Evolutionary conservation across 2,888 invertebrate species (phyloP), one percentile per base, ranked within the genome.

Genomic region (Brachylomia viminalis): DNA sequence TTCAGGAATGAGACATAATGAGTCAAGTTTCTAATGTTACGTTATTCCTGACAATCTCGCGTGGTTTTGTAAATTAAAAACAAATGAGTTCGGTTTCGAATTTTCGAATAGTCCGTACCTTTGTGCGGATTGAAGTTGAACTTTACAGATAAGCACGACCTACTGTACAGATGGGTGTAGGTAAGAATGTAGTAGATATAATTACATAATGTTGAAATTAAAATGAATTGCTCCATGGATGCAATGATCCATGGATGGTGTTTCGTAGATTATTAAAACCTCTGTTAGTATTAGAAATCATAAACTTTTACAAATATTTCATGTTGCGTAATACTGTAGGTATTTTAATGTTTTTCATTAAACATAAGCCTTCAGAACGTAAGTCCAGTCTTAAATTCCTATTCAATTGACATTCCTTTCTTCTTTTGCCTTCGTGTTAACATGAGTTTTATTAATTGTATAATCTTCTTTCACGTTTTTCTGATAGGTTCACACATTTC

Each of bases 221-320:
- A 20, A 61, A 64, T 58, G 6, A n/a, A 67, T 30, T 30, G 1
- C 10, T n/a, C 11, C 7, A 33, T 17, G 20, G 4, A 59, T 27
- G 20, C 42, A 27, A n/a, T n/a, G n/a, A 38, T 38, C 38, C 38
- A 38, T 38, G 38, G 38, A 38, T 38, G 47, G 8, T 8, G 27
- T 67, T 33, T 33, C 2, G 1, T 6, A 23, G 8, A 27, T 27
- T 27, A 47, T 13, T 80, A 5, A 15, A 17, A 45, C 13, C 6
- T 45, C 15, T 27, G 38, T 42, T 64, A 38, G 1, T 11, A 8
- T n/a, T 20, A n/a, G 10, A 77, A n/a, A 30, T n/a, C 20, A 23
- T 56, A 49, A 30, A 80, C 13, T 56, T 77, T 77, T 47, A 64
- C 30, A 7, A 13, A 42, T 42, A 30, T 20, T 47, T 62, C 15